These are phyloP conservation scores for Entomobrya multifasciata DNA, from an alignment of 2,888 invertebrate genomes.

Conservation along the genomic window DNA sequence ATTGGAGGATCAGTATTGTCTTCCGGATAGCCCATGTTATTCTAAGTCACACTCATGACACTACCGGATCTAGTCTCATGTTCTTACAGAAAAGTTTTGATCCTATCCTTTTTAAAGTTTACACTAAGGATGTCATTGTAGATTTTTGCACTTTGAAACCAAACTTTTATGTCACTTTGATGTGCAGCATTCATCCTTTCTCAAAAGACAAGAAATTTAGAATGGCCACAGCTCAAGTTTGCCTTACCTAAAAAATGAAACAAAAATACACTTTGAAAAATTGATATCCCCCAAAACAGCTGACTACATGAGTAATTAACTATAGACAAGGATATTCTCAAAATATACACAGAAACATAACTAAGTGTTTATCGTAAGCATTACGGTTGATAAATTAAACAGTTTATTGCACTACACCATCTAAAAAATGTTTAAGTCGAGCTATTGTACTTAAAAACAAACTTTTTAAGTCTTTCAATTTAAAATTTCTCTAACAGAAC, in stretches of 20 bases:
- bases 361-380: no score
- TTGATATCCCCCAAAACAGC: background rate
- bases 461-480: no score
- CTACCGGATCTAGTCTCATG: constrained; percentile 15
- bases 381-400: no score
- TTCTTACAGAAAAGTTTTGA: no score
- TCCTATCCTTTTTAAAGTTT: no score
- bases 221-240: background rate
- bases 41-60: constrained; percentile 43
- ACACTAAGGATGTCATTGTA: background rate
- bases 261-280: no score
- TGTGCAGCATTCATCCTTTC: background rate
- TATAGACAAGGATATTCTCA: no score
- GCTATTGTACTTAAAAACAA: no score
- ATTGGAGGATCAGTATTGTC: constrained; percentile 82
- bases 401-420: no score
- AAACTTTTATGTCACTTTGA: background rate
- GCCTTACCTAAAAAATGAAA: background rate
- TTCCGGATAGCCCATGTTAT: constrained; percentile 72
- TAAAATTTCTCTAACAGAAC: no score
- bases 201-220: background rate
- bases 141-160: constrained; percentile 8
- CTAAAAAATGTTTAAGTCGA: no score
- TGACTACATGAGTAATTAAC: background rate
- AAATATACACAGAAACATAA: no score